Evolutionary conservation across 2,797 vertebrate species (phyloP), one percentile per base, ranked within the genome.

Genomic region (Rhodeus uyekii): DNA sequence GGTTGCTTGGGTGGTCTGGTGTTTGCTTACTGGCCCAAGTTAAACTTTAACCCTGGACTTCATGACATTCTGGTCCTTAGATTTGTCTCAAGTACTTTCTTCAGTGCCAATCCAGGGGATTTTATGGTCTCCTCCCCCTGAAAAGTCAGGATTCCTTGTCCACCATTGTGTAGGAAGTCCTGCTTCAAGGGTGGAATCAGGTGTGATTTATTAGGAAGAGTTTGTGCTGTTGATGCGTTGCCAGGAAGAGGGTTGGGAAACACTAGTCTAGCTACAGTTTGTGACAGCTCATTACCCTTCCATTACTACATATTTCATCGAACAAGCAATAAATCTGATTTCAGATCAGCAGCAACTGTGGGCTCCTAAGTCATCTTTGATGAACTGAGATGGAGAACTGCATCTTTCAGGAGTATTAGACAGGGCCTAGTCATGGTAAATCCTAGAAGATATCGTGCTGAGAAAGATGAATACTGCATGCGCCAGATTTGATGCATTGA

Each of bases 281-380:
- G 36, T 60, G 22, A 19, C 16, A 19, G 36, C 36, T 29, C 4
- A 18, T 39, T 10, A 55, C 50, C 5, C 48, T 16, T 55, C 13
- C 14, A 8, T 53, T 53, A 9, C 50, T 14, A 42, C 36, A 42
- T 29, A 42, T 16, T 7, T 29, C 24, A 29, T 36, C 7, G 6
- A 27, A 50, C 22, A 36, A 78, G 76, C 46, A 44, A 42, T 39
- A 48, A 32, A 50, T 67, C 32, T 67, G 63, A 78, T 67, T 46
- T 53, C 32, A 27, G 44, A 65, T 53, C 76, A 67, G 32, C 32
- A 38, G 32, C 63, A 38, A 5, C 4, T 55, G 48, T 74, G 32
- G 13, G 19, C 32, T 1, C n/a, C 32, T 48, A 24, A 44, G 53
- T 50, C 44, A 50, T 67, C 32, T 32, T 22, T 50, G 32, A 78